A percentile compares a stretch with the other conserved stretches of the same genome.
Evolutionary conservation across 2,113 vertebrate genomes (phyloP).

Genomic region (Thamnophis sirtalis): DNA sequence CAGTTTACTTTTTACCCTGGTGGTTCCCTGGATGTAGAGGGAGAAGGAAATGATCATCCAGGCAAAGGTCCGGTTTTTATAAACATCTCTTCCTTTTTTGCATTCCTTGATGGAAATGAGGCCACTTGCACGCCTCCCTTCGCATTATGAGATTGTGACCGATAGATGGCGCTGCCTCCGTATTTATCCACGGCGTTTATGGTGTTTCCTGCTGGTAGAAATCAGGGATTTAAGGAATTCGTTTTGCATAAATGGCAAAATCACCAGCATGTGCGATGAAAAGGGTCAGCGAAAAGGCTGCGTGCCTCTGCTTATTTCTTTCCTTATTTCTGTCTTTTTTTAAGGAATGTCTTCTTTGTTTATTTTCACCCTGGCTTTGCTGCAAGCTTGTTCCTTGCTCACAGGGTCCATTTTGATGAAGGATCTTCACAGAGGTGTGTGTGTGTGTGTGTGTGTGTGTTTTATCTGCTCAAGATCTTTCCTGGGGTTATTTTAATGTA

Average conservation of each 20-base stretch:
- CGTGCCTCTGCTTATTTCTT: not conserved
- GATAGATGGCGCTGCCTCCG: slow-evolving; percentile 2
- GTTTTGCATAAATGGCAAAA: not conserved
- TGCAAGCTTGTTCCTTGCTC: not conserved
- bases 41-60: not conserved
- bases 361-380: not conserved
- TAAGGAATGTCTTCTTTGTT: not conserved
- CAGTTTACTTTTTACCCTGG: not conserved
- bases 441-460: not conserved
- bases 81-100: not conserved
- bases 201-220: not conserved
- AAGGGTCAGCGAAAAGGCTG: not conserved
- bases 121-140: not conserved
- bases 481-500: not conserved
- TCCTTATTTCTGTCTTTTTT: too few species aligned
- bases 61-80: rapidly evolving
- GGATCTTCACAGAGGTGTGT: not conserved
- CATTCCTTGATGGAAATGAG: not conserved
- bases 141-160: not conserved
- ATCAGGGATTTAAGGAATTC: not conserved
- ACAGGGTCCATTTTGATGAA: not conserved
- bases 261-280: not conserved
- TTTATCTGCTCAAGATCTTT: not conserved
- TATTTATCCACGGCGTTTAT: not conserved
- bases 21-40: not conserved